Percentiles rank a stretch among this genome's conserved stretches.
Evolutionary conservation across 1,140 invertebrate genomes (phyloP).

Genomic region (Lasaia peninsularis): DNA sequence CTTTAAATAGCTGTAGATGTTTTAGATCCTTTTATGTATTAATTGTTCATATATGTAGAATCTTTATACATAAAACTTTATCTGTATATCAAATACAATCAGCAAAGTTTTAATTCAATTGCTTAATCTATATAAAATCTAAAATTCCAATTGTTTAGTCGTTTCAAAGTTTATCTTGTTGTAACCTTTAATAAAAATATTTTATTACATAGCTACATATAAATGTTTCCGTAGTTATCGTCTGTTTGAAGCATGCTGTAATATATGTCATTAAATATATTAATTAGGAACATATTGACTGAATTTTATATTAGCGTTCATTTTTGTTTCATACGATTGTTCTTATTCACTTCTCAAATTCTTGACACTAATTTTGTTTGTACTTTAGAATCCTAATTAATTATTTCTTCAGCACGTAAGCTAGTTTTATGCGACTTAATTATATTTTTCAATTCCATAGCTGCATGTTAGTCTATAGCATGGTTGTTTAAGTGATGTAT

Average conservation of each 20-base stretch:
- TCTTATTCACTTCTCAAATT: neutral
- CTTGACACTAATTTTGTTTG: neutral
- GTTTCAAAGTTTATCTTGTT: slow-evolving; percentile 70
- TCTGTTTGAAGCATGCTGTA: slow-evolving; percentile 50
- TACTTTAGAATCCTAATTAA: neutral
- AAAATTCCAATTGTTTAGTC: slow-evolving; percentile 54
- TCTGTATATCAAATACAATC: slow-evolving; percentile 28
- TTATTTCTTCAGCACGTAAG: slow-evolving; percentile 4
- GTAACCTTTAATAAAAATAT: slow-evolving; percentile 54
- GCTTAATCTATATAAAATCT: slow-evolving; percentile 32
- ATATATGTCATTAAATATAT: slow-evolving; percentile 35
- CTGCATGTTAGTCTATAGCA: slow-evolving; percentile 36
- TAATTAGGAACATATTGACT: slow-evolving; percentile 50
- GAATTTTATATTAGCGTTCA: slow-evolving; percentile 42
- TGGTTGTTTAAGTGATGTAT: slow-evolving; percentile 37
- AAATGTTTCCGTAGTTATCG: slow-evolving; percentile 38
- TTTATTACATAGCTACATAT: slow-evolving; percentile 56
- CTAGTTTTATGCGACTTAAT: slow-evolving; percentile 2
- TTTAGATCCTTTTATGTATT: slow-evolving; percentile 26
- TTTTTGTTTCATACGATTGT: slow-evolving; percentile 9
- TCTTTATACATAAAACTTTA: slow-evolving; percentile 46
- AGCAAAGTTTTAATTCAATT: slow-evolving; percentile 39
- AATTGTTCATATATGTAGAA: slow-evolving; percentile 27
- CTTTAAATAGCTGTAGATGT: slow-evolving; percentile 29
- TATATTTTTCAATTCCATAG: slow-evolving; percentile 23